These are phyloP conservation scores for Criorhina ranunculi DNA, from an alignment of 2,888 invertebrate genomes.

Conservation along the genomic window DNA sequence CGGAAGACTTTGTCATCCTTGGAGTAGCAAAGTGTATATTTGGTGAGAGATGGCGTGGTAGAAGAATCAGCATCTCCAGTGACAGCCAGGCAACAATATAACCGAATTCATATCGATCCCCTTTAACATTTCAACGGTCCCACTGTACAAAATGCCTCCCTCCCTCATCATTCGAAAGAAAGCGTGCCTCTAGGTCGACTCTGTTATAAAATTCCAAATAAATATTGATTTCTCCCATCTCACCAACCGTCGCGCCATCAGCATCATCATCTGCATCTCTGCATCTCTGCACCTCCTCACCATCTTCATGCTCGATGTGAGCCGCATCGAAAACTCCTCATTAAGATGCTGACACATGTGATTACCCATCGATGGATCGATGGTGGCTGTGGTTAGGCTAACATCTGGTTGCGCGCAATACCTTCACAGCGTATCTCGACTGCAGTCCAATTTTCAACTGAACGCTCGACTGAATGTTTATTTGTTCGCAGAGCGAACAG, in stretches of 20 bases:
- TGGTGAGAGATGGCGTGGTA: too few relatives aligned
- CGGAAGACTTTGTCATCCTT: too few relatives aligned
- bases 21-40: too few relatives aligned
- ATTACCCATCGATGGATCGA: conserved; percentile 39
- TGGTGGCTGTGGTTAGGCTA: conserved; percentile 2
- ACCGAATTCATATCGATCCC: too few relatives aligned
- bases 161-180: neutral
- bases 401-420: neutral
- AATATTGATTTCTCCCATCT: conserved; percentile 52
- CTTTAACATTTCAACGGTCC: neutral
- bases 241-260: neutral
- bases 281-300: too few relatives aligned
- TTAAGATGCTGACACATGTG: conserved; percentile 59
- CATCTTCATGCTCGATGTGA: conserved; percentile 30
- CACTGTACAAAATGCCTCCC: neutral
- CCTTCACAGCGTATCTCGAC: conserved; percentile 1
- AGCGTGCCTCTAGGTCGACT: neutral
- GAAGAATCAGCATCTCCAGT: too few relatives aligned
- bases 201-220: conserved; percentile 31
- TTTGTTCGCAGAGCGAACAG: conserved; percentile 19
- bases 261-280: conserved; percentile 20
- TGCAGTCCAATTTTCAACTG: conserved; percentile 12
- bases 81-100: too few relatives aligned
- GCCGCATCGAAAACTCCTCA: conserved; percentile 39
- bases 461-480: conserved; percentile 39